Conservation (phyloP, 1,140 invertebrate genomes). For the Homarus americanus region DNA sequence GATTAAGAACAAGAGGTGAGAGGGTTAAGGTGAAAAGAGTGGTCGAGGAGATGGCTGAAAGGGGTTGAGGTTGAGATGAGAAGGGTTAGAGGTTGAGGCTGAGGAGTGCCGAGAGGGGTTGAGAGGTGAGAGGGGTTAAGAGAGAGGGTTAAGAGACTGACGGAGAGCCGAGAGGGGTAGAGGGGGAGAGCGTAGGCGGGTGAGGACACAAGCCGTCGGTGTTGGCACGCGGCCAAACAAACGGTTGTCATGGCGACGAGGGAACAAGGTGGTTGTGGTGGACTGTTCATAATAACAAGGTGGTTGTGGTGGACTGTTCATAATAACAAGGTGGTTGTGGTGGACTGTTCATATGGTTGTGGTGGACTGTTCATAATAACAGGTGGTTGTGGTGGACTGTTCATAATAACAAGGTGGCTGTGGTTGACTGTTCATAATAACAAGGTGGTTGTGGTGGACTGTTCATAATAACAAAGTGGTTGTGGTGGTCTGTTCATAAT, state of each 20-base stretch:
- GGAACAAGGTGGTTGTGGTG: conserved; percentile 13
- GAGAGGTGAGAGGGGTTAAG: not conserved
- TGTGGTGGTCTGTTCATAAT: no score
- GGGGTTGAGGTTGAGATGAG: not conserved
- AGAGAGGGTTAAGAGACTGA: not conserved
- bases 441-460: no score
- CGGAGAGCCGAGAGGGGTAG: not conserved
- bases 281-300: no score
- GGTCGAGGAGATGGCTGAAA: not conserved
- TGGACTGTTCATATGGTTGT: no score
- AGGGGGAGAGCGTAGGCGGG: not conserved
- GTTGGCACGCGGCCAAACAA: not conserved
- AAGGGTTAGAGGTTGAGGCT: not conserved
- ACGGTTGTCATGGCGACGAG: conserved; percentile 7
- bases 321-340: no score
- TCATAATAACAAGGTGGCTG: no score
- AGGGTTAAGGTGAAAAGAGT: not conserved
- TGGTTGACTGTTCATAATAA: no score
- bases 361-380: no score
- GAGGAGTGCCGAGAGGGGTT: not conserved
- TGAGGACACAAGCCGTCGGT: not conserved
- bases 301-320: no score
- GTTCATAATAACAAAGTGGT: no score
- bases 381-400: no score
- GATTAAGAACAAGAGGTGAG: not conserved